These are phyloP conservation scores for Onychostruthus taczanowskii DNA, from an alignment of 2,113 vertebrate genomes.

Conservation along the genomic window DNA sequence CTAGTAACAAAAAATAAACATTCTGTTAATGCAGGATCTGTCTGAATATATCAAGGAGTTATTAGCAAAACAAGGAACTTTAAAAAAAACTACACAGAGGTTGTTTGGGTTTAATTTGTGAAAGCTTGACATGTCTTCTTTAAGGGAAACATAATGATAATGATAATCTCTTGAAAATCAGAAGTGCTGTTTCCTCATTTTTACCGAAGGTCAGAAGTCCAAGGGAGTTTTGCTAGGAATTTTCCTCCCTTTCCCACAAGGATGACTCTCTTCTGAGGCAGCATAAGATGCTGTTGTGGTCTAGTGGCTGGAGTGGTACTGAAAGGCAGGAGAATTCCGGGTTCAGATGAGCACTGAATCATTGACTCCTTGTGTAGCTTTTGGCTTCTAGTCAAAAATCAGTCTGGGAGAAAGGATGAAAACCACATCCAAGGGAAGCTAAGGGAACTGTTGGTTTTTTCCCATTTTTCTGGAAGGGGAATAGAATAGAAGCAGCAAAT, in stretches of 20 bases:
- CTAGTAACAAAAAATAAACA: not conserved
- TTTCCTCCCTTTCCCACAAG: conserved; percentile 58
- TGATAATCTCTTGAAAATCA: conserved; percentile 47
- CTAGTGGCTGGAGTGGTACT: not conserved
- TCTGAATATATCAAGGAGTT: not conserved
- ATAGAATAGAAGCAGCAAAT: not conserved
- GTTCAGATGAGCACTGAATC: conserved; percentile 29
- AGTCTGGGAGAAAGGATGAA: conserved; percentile 33
- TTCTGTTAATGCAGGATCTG: not conserved
- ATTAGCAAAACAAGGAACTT: not conserved
- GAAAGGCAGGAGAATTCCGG: conserved; percentile 6
- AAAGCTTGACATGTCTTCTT: conserved; percentile 10
- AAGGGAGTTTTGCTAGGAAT: conserved; percentile 65
- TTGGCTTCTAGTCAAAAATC: conserved; percentile 38
- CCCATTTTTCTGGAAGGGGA: not conserved
- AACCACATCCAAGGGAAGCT: not conserved
- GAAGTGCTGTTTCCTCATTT: conserved; percentile 44
- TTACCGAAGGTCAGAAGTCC: conserved; percentile 50
- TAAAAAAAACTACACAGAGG: not conserved
- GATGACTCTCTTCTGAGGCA: not conserved
- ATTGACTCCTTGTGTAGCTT: not conserved
- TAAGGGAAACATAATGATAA: conserved; percentile 19
- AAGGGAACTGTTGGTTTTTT: not conserved
- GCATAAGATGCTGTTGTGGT: not conserved
- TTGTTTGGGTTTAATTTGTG: not conserved